A percentile compares a stretch with the other conserved stretches of the same genome.
Evolutionary conservation across 1,140 invertebrate genomes (phyloP).

Genomic region (Kradibia gibbosae): DNA sequence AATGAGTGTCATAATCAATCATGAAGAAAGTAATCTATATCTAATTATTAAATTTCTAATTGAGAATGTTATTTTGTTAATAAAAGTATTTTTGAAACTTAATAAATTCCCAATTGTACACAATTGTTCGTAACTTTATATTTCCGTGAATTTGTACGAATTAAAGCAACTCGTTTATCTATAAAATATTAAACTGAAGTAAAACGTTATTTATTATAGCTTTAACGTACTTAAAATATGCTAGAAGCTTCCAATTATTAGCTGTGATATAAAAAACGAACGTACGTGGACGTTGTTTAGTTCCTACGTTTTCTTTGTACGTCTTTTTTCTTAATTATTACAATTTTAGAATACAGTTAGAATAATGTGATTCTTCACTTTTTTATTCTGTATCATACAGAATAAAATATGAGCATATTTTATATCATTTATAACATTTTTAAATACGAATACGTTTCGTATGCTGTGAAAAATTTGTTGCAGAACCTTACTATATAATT

Average conservation of each 20-base stretch:
- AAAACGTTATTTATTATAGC: slow-evolving; percentile 62
- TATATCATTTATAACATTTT: not conserved
- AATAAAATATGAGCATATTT: slow-evolving; percentile 16
- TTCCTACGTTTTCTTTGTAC: slow-evolving; percentile 65
- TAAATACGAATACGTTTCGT: not conserved
- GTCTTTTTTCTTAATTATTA: slow-evolving; percentile 47
- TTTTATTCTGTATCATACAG: slow-evolving; percentile 15
- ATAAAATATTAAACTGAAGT: not conserved
- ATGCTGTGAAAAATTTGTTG: slow-evolving; percentile 27
- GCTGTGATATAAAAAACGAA: slow-evolving; percentile 67
- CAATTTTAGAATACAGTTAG: slow-evolving; percentile 37
- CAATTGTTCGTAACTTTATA: not conserved
- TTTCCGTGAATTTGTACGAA: slow-evolving; percentile 9
- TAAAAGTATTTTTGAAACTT: slow-evolving; percentile 24
- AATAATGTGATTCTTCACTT: slow-evolving; percentile 10
- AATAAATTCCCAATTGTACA: slow-evolving; percentile 35
- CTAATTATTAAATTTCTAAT: slow-evolving; percentile 4
- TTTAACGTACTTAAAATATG: slow-evolving; percentile 55
- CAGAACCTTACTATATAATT: slow-evolving; percentile 6
- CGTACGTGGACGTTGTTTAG: slow-evolving; percentile 65
- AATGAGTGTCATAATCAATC: too few species aligned
- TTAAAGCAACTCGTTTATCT: slow-evolving; percentile 1
- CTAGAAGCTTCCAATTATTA: slow-evolving; percentile 65
- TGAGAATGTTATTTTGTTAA: slow-evolving; percentile 14
- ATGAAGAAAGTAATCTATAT: not conserved